These are phyloP conservation scores for Agrochola lychnidis DNA, from an alignment of 2,888 invertebrate species.

Conservation along the genomic window DNA sequence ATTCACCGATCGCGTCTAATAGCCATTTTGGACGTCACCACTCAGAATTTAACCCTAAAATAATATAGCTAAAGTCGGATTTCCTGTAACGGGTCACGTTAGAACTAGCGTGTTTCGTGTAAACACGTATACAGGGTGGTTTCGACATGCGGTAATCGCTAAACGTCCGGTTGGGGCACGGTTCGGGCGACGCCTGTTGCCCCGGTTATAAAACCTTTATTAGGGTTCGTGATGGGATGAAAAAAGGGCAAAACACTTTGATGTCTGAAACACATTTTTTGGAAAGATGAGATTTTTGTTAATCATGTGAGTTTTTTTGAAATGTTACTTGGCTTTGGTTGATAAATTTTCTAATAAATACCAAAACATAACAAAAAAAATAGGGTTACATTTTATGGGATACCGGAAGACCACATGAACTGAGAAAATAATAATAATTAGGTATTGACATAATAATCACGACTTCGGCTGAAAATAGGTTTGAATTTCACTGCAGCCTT, in stretches of 20 bases:
- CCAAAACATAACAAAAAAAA: neutral
- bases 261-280: slow-evolving; percentile 64
- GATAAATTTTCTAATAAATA: neutral
- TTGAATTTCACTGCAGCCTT: neutral
- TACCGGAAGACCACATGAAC: neutral
- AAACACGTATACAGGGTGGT: slow-evolving; percentile 70
- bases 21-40: neutral
- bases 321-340: neutral
- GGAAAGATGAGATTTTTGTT: slow-evolving; percentile 45
- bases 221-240: slow-evolving; percentile 68
- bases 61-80: slow-evolving; percentile 21
- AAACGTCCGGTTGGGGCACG: slow-evolving; percentile 66
- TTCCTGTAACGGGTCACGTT: slow-evolving; percentile 29
- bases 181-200: slow-evolving; percentile 72
- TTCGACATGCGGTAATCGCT: slow-evolving; percentile 73
- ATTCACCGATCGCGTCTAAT: slow-evolving; percentile 51
- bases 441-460: neutral
- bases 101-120: slow-evolving; percentile 67
- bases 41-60: slow-evolving; percentile 17
- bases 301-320: slow-evolving; percentile 20
- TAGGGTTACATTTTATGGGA: neutral
- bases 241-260: slow-evolving; percentile 69
- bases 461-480: neutral
- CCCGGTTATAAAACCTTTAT: slow-evolving; percentile 75
- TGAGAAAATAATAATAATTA: neutral